Base-by-base conservation (phyloP, 2,113 vertebrate genomes). In the Rhagologus leucostigma region DNA sequence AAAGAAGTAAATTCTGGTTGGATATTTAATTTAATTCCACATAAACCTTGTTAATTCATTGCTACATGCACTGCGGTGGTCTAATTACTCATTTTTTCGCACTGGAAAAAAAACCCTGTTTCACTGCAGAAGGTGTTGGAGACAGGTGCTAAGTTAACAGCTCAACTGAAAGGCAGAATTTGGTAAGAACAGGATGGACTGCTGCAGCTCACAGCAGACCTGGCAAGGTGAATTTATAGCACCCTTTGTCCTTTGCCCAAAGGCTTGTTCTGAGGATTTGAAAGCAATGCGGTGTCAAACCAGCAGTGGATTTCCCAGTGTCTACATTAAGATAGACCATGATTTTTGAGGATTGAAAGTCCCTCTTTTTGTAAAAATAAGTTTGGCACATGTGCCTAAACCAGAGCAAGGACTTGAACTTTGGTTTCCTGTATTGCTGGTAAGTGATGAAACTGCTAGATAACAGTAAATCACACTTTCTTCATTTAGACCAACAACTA, bases 51-150 rank as follows among this genome's bases (percentile, higher is more conserved):
- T 27, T 44, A 18, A 4, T 53, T 67, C 22, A n/a, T 27, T 62
- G 33, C 15, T 39, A 30, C 0, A 3, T 49, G 37, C 49, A 33
- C 32, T 3, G 2, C 21, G 21, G 3, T 77, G 19, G 3, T 76
- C 19, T 60, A 73, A 55, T 73, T 73, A 16, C 20, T 82, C 6
- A 3, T 64, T 49, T 87, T 78, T 82, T 56, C 44, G 17, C 46
- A 27, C 12, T 49, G 21, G 11, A 10, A 16, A 52, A 47, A 60
- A n/a, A 7, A 0, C 3, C 11, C 9, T n/a, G 2, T 37, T 84
- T 82, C 13, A 22, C 13, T 65, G 33, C 33, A 64, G 30, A 47
- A 85, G 17, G 16, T 15, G 27, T 39, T 71, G 35, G 35, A 84
- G 12, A 9, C 47, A 63, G 29, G 26, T 59, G 24, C 12, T 14